Evolutionary conservation across 2,113 vertebrate species (phyloP).

Genomic region (Pelecanoides urinatrix): DNA sequence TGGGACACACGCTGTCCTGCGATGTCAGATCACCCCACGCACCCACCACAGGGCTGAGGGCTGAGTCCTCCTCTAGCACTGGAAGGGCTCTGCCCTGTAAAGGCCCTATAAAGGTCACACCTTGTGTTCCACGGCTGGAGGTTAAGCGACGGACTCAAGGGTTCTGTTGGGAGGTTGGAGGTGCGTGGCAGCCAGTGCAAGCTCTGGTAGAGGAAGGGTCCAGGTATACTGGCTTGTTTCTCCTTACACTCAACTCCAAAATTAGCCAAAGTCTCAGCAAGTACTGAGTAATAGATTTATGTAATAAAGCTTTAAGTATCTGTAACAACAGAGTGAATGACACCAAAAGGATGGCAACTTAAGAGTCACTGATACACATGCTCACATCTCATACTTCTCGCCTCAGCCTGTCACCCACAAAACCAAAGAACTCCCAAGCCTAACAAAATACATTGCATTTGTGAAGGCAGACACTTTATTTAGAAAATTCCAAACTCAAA

Average conservation of each 20-base stretch:
- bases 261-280: not conserved
- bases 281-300: not conserved
- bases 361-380: not conserved
- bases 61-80: fast-evolving
- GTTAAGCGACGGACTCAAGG: fast-evolving
- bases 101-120: not conserved
- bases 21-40: not conserved
- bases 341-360: not conserved
- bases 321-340: not conserved
- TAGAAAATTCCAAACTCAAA: not conserved
- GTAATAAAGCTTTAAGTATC: not conserved
- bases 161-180: not conserved
- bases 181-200: fast-evolving
- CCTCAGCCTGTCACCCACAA: not conserved
- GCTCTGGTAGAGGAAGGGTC: not conserved
- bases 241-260: not conserved
- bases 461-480: not conserved
- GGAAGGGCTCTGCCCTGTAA: not conserved
- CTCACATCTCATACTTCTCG: fast-evolving
- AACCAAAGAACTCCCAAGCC: not conserved
- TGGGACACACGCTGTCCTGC: not conserved
- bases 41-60: fast-evolving
- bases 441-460: not conserved
- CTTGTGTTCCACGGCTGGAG: not conserved
- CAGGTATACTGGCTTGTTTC: not conserved